These are phyloP conservation scores for Oceanodroma leucorhoa DNA, from an alignment of 2,797 vertebrate species.

Conservation along the genomic window DNA sequence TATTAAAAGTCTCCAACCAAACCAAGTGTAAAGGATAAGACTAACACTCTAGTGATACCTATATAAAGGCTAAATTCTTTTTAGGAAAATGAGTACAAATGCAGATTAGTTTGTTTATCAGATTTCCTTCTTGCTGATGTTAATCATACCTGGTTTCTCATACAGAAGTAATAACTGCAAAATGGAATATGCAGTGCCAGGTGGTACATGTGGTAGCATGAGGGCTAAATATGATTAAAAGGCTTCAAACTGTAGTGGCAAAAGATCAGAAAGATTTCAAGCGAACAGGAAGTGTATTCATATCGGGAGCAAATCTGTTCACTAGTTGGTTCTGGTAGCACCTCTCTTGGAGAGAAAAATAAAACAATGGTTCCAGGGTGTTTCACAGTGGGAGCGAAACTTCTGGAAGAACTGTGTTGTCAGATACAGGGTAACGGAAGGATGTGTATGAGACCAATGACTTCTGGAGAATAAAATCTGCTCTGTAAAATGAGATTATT, in stretches of 20 bases:
- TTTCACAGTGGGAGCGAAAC: neutral
- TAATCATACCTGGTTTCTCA: neutral
- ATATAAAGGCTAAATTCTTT: neutral
- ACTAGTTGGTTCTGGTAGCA: neutral
- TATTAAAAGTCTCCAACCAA: neutral
- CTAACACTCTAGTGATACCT: neutral
- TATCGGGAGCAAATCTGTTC: neutral
- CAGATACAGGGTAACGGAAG: neutral
- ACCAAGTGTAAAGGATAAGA: neutral
- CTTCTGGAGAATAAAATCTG: neutral
- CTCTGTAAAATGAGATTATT: neutral
- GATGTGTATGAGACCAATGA: neutral
- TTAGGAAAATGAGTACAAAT: neutral
- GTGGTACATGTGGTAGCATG: neutral
- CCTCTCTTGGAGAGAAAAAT: neutral
- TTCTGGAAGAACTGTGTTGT: neutral
- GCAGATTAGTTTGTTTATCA: neutral
- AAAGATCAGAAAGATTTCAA: neutral
- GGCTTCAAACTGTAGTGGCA: neutral
- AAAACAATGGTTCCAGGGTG: neutral
- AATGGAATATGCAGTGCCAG: neutral
- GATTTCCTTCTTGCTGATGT: neutral
- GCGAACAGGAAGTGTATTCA: neutral
- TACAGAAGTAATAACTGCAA: neutral
- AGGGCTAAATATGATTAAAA: neutral